Conservation (phyloP, 2,888 invertebrate genomes). For the Apamea monoglypha region DNA sequence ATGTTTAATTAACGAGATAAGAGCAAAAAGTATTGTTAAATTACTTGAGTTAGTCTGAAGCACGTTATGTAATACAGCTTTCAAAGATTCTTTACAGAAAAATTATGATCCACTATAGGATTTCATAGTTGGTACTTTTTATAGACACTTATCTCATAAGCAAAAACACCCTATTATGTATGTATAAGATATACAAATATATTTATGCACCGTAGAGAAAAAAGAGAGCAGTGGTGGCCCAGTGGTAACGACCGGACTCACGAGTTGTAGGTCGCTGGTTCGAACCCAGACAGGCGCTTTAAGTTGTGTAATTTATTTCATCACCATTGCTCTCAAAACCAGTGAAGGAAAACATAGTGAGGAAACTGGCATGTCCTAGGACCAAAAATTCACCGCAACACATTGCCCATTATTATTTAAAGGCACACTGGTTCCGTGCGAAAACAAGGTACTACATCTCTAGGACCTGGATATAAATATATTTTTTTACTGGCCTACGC, state of each 20-base stretch:
- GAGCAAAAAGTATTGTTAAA: conserved; percentile 20
- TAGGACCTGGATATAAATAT: too few species aligned
- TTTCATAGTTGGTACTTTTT: not conserved
- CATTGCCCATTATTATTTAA: too few species aligned
- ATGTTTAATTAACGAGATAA: conserved; percentile 47
- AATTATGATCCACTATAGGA: not conserved
- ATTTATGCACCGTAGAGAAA: not conserved
- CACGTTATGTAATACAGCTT: conserved; percentile 6
- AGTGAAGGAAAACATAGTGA: too few species aligned
- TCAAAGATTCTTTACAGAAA: conserved; percentile 7
- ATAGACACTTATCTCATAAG: not conserved
- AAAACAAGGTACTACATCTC: not conserved
- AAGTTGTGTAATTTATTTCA: too few species aligned
- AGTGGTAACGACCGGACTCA: too few species aligned
- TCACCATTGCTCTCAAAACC: too few species aligned
- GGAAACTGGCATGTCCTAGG: too few species aligned
- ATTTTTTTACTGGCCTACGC: too few species aligned
- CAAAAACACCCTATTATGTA: not conserved
- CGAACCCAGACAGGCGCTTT: too few species aligned
- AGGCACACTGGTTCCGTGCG: too few species aligned
- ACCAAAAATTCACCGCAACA: not conserved
- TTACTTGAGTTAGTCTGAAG: conserved; percentile 16
- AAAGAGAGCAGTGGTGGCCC: too few species aligned
- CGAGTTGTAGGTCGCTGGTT: too few species aligned
- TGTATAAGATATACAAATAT: not conserved